Evolutionary conservation across 53 echinoderm and acorn worm genomes (phyloP).

Genomic region (Holothuria leucospilota): DNA sequence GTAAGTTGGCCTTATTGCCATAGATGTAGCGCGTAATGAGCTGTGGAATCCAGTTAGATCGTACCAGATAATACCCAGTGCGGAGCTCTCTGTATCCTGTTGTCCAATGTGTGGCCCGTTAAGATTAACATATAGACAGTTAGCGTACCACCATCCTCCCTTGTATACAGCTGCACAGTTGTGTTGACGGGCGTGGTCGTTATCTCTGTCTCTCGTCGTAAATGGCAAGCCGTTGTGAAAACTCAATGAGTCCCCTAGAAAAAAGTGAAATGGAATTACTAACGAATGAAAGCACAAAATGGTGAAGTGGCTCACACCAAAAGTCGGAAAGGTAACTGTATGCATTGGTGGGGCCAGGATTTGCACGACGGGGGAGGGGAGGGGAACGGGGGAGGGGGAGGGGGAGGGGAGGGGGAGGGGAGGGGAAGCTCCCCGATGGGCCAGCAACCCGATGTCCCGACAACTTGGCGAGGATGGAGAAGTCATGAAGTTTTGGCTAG

Average conservation of each 20-base stretch:
- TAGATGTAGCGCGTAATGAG: constrained; percentile 58
- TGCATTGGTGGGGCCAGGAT: too few species aligned
- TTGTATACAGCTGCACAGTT: constrained; percentile 60
- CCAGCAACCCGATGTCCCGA: too few species aligned
- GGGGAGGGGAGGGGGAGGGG: too few species aligned
- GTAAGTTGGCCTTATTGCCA: constrained; percentile 54
- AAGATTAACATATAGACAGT: constrained; percentile 68
- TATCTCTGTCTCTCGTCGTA: constrained; percentile 68
- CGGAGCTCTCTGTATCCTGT: constrained; percentile 58
- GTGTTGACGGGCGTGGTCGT: constrained; percentile 51
- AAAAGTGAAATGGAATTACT: background rate
- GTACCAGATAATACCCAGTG: constrained; percentile 66
- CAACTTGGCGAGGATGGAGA: too few species aligned
- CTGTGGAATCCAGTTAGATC: constrained; percentile 58
- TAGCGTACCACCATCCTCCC: constrained; percentile 71
- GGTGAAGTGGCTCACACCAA: too few species aligned
- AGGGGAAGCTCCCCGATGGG: too few species aligned
- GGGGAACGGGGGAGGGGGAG: too few species aligned
- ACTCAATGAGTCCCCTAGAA: constrained; percentile 67
- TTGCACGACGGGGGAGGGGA: too few species aligned
- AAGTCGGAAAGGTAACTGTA: too few species aligned
- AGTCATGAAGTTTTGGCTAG: too few species aligned
- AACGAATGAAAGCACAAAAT: too few species aligned
- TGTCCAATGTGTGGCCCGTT: constrained; percentile 61
- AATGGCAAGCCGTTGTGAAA: constrained; percentile 73